phyloP scores from a whole-genome alignment of 2,797 vertebrate genomes.

The Thaleichthys pacificus region DNA sequence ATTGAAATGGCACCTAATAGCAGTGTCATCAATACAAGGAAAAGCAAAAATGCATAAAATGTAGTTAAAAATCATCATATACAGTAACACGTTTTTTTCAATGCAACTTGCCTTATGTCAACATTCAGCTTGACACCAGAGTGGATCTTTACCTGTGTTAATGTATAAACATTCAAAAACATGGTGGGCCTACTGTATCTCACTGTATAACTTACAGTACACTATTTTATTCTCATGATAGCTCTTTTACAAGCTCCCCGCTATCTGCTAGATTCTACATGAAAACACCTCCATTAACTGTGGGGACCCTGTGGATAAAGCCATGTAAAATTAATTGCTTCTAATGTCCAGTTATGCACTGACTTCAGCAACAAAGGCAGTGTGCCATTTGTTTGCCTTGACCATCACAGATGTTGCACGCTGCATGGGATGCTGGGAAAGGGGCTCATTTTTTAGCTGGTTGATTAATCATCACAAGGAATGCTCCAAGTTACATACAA shows the following conservation, averaged over 20 bases:
- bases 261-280: conserved; percentile 24
- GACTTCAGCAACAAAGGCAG: conserved; percentile 76
- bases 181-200: conserved; percentile 35
- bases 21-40: not conserved
- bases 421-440: conserved; percentile 75
- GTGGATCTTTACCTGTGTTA: not conserved
- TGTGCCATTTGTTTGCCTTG: conserved; percentile 80
- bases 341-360: conserved; percentile 72
- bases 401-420: conserved; percentile 76
- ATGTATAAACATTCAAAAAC: not conserved
- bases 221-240: conserved; percentile 34
- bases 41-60: too few relatives aligned
- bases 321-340: conserved; percentile 79
- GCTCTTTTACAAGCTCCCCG: conserved; percentile 26
- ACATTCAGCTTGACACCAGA: not conserved
- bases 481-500: conserved; percentile 89
- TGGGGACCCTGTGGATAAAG: conserved; percentile 67
- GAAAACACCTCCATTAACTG: conserved; percentile 61
- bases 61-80: too few relatives aligned
- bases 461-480: conserved; percentile 89
- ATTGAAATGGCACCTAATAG: not conserved
- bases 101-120: conserved; percentile 1
- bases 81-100: not conserved
- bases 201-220: conserved; percentile 11
- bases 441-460: conserved; percentile 75